A percentile compares a stretch with the other conserved stretches of the same genome.
Conservation (phyloP, 2,797 vertebrate species). For the Diplodus sargus region DNA sequence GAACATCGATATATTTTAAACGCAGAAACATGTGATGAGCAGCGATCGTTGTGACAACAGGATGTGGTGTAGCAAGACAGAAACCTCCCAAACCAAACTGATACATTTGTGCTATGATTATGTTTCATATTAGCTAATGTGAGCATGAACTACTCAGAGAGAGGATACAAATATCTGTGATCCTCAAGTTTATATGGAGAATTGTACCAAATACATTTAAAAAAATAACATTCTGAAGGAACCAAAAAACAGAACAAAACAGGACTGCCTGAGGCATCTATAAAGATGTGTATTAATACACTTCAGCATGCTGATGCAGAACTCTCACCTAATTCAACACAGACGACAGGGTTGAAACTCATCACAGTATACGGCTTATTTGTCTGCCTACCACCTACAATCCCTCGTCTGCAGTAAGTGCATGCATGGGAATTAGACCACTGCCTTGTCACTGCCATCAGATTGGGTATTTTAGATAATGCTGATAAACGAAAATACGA, state of each 20-base stretch:
- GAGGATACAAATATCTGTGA: neutral
- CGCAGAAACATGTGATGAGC: neutral
- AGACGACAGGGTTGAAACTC: conserved; percentile 11
- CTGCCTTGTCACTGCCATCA: neutral
- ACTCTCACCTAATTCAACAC: conserved; percentile 13
- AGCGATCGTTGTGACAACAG: neutral
- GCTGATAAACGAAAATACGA: neutral
- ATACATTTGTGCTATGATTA: neutral
- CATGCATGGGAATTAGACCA: neutral
- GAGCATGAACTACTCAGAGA: neutral
- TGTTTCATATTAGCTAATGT: neutral
- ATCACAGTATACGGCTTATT: neutral
- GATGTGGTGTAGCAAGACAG: conserved; percentile 30
- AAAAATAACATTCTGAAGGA: neutral
- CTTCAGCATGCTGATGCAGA: conserved; percentile 2
- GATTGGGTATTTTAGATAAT: neutral
- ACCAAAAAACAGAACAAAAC: neutral
- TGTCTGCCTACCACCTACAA: too few species aligned
- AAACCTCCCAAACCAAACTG: neutral
- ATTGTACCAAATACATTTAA: neutral
- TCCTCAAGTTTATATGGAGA: neutral
- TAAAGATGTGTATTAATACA: neutral
- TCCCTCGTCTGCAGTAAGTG: neutral
- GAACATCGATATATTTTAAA: neutral
- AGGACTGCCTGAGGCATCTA: neutral